These are phyloP conservation scores for Chloropsis hardwickii DNA, from an alignment of 2,113 vertebrate genomes.

Conservation along the genomic window DNA sequence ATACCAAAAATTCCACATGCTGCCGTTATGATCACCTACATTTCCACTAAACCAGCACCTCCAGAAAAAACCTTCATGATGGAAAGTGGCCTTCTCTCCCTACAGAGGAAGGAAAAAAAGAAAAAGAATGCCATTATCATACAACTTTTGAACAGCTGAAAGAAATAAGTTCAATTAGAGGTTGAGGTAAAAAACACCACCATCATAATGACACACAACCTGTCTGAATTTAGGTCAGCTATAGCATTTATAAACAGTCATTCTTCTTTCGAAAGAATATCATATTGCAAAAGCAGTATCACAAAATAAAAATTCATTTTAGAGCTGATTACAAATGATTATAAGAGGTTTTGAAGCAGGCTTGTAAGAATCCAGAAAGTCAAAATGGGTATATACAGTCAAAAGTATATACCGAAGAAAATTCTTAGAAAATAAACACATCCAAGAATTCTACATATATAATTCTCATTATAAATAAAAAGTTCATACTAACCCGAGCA, in stretches of 20 bases:
- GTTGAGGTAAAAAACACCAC: neutral
- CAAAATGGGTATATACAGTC: neutral
- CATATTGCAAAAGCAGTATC: neutral
- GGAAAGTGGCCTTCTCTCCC: conserved; percentile 74
- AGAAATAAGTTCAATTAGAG: neutral
- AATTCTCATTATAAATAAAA: conserved; percentile 16
- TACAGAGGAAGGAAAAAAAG: neutral
- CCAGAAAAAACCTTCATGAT: conserved; percentile 98
- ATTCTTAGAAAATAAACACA: neutral
- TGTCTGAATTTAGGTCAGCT: neutral
- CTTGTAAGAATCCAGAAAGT: neutral
- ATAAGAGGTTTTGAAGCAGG: neutral
- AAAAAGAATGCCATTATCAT: neutral
- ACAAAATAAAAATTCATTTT: neutral
- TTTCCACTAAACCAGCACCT: conserved; percentile 83
- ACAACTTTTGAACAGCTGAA: neutral
- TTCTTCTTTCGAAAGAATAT: neutral
- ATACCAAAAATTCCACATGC: conserved; percentile 88
- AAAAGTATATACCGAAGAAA: neutral
- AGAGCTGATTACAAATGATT: neutral
- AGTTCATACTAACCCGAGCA: conserved; percentile 58
- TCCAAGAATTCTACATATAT: neutral
- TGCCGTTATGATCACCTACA: conserved; percentile 63
- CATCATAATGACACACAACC: neutral
- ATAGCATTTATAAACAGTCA: neutral